Conservation (phyloP, 53 echinoderm and acorn worm genomes). For the Glandiceps talaboti region DNA sequence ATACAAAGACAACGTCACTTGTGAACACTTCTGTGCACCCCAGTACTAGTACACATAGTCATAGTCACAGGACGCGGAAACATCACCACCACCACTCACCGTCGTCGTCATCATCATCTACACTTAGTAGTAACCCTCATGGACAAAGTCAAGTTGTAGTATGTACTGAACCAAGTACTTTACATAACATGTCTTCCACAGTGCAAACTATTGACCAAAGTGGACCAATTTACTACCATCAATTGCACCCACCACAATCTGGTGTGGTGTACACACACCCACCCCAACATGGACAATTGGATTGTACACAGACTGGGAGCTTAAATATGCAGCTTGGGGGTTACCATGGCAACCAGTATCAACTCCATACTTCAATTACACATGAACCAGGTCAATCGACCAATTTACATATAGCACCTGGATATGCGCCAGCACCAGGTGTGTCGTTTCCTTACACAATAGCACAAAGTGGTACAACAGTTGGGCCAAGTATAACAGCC, state of each 20-base stretch:
- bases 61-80: not conserved
- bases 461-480: not conserved
- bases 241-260: conserved; percentile 1
- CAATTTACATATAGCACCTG: not conserved
- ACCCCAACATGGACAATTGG: conserved; percentile 36
- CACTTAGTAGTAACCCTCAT: not conserved
- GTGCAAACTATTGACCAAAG: conserved; percentile 15
- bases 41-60: not conserved
- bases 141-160: not conserved
- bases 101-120: conserved; percentile 16
- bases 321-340: conserved; percentile 60
- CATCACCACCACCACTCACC: not conserved
- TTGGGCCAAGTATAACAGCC: not conserved
- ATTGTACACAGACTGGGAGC: conserved; percentile 45
- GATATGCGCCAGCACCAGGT: not conserved
- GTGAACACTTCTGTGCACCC: not conserved
- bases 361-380: not conserved
- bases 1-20: not conserved
- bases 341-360: conserved; percentile 12
- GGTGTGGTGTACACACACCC: conserved; percentile 39
- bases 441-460: not conserved
- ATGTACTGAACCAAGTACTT: conserved; percentile 1
- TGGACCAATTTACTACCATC: conserved; percentile 8
- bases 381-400: not conserved
- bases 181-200: conserved; percentile 11